Evolutionary conservation across 2,113 vertebrate genomes (phyloP).

Genomic region (Cygnus atratus): DNA sequence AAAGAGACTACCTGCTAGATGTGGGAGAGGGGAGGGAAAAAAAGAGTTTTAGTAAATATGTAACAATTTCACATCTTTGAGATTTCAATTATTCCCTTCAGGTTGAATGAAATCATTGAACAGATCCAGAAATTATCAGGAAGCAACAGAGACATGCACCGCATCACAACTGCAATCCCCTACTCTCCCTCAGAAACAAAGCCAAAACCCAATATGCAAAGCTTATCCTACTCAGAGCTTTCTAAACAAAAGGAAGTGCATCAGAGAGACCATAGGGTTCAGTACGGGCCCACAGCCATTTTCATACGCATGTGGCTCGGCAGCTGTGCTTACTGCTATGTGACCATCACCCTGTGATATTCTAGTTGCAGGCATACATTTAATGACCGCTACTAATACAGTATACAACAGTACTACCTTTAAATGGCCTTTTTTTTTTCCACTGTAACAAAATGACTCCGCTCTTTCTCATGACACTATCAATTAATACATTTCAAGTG

Average conservation of each 20-base stretch:
- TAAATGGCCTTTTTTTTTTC: background rate
- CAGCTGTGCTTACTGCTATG: background rate
- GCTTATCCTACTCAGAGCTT: background rate
- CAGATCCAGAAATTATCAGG: background rate
- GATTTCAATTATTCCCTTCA: background rate
- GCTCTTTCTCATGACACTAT: background rate
- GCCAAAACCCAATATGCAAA: background rate
- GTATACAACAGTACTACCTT: background rate
- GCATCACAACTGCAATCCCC: background rate
- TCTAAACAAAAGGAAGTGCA: background rate
- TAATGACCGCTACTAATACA: background rate
- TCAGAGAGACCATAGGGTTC: background rate
- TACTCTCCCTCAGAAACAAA: background rate
- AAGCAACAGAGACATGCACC: background rate
- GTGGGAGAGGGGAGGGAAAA: background rate
- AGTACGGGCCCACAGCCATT: no score
- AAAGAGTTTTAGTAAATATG: background rate
- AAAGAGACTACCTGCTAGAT: background rate
- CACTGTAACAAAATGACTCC: background rate
- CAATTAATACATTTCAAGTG: background rate
- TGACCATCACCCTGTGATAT: background rate
- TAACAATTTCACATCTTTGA: background rate
- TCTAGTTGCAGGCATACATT: background rate
- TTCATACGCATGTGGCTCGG: accelerated
- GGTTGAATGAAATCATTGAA: background rate